phyloP scores from a whole-genome alignment of 2,888 invertebrate genomes.

The Liopterus haemorrhoidalis region DNA sequence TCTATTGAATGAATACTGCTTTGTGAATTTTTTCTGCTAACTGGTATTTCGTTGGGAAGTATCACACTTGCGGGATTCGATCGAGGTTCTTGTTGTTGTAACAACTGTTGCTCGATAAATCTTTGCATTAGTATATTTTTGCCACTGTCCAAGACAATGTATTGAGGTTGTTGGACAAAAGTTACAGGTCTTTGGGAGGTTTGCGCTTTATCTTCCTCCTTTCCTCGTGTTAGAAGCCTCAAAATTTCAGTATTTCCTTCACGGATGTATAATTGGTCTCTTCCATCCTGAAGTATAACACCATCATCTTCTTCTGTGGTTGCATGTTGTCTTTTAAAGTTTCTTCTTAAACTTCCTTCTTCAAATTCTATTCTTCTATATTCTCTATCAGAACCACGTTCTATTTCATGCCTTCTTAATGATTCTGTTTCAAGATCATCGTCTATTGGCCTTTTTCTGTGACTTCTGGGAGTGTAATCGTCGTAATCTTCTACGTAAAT shows the following conservation, averaged over 20 bases:
- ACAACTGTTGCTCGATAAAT: slow-evolving; percentile 65
- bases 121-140: slow-evolving; percentile 78
- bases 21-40: slow-evolving; percentile 14
- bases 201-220: slow-evolving; percentile 45
- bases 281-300: slow-evolving; percentile 38
- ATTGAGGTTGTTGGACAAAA: slow-evolving; percentile 52
- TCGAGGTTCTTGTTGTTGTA: slow-evolving; percentile 46
- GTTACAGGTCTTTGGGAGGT: slow-evolving; percentile 52
- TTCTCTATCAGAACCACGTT: slow-evolving; percentile 65
- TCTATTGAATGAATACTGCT: slow-evolving; percentile 12
- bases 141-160: slow-evolving; percentile 63
- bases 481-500: slow-evolving; percentile 57
- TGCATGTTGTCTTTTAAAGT: slow-evolving; percentile 34
- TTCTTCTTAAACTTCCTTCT: slow-evolving; percentile 35
- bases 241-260: slow-evolving; percentile 82
- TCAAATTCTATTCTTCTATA: slow-evolving; percentile 36
- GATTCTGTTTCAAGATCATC: slow-evolving; percentile 65
- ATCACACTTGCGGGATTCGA: slow-evolving; percentile 21
- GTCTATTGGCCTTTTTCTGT: slow-evolving; percentile 44
- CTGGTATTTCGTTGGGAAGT: slow-evolving; percentile 15
- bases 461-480: slow-evolving; percentile 51
- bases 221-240: slow-evolving; percentile 68
- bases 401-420: slow-evolving; percentile 68
- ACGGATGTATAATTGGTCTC: slow-evolving; percentile 72
- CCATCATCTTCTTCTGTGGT: slow-evolving; percentile 39